These are phyloP conservation scores for Anagyrus pseudococci DNA, from an alignment of 2,888 invertebrate species.

Conservation along the genomic window DNA sequence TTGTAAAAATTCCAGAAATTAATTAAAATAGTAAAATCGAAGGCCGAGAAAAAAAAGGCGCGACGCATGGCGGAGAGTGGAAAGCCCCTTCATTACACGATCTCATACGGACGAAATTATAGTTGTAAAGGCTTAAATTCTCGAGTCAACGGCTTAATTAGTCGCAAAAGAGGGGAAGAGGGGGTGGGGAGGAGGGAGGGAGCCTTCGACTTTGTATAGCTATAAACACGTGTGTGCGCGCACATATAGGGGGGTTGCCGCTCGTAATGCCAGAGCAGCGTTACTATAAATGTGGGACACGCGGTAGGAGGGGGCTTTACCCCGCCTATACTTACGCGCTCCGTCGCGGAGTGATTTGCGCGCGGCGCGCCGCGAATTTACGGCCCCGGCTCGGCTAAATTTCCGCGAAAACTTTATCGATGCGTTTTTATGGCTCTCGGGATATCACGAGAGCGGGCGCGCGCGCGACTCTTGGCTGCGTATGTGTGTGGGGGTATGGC, in stretches of 20 bases:
- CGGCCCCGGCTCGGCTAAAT: background rate
- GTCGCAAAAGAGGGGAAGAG: too few relatives aligned
- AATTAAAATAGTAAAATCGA: background rate
- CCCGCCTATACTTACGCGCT: too few relatives aligned
- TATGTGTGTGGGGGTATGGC: background rate
- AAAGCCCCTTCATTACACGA: background rate
- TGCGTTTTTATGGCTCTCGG: background rate
- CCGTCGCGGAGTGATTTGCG: slow-evolving; percentile 19
- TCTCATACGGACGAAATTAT: background rate
- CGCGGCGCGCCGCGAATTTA: background rate
- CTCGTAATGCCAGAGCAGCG: slow-evolving; percentile 3
- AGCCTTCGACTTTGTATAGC: slow-evolving; percentile 12
- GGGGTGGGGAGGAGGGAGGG: too few relatives aligned
- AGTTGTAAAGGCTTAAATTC: slow-evolving; percentile 16
- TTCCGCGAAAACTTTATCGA: slow-evolving; percentile 18
- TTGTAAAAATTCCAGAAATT: background rate
- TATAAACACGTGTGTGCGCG: slow-evolving; percentile 11
- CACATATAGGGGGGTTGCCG: background rate
- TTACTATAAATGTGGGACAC: slow-evolving; percentile 4
- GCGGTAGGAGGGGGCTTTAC: background rate
- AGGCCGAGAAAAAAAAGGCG: background rate
- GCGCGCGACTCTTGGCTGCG: background rate
- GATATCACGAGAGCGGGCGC: too few relatives aligned
- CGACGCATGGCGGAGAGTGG: too few relatives aligned
- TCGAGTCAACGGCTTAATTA: slow-evolving; percentile 22